phyloP scores from a whole-genome alignment of 2,797 vertebrate species.

The Artibeus lituratus region DNA sequence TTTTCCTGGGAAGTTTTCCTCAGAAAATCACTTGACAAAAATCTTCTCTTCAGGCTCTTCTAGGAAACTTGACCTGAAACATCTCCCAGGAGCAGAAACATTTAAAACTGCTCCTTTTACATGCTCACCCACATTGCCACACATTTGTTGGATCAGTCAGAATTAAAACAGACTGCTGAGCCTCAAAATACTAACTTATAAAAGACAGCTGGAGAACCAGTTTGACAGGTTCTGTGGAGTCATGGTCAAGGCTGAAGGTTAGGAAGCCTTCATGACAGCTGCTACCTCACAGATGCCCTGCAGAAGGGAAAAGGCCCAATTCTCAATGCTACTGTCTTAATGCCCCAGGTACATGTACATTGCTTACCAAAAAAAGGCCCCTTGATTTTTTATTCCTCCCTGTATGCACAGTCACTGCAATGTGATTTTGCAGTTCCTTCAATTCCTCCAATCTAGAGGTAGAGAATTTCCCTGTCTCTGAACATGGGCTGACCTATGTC shows the following conservation, averaged over 20 bases:
- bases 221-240: not conserved
- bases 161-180: not conserved
- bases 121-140: not conserved
- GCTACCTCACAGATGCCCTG: not conserved
- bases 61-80: conserved; percentile 27
- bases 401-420: not conserved
- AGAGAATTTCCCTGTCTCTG: not conserved
- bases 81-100: not conserved
- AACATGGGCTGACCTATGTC: not conserved
- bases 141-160: not conserved
- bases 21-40: not conserved
- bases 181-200: not conserved
- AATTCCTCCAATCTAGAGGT: not conserved
- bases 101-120: not conserved
- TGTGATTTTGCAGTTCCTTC: not conserved
- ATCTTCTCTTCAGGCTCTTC: not conserved
- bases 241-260: not conserved
- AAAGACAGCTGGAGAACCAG: not conserved
- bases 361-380: not conserved
- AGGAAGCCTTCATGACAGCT: not conserved
- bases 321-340: not conserved
- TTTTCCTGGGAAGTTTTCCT: not conserved
- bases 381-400: not conserved
- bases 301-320: not conserved
- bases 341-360: not conserved